phyloP scores from a whole-genome alignment of 2,888 invertebrate species.

The Teinopalpus imperialis region DNA sequence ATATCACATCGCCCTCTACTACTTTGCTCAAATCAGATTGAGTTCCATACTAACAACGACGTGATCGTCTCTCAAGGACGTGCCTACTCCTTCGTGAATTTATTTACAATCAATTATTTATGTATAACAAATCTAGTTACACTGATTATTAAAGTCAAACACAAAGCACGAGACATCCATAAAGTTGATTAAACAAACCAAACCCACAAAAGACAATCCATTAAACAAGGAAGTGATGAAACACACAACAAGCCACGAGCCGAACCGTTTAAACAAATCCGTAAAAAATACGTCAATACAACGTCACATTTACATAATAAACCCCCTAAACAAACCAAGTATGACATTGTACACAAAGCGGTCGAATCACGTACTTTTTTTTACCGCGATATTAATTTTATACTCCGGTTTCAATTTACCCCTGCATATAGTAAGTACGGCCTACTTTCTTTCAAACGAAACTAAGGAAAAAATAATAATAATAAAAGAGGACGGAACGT shows the following conservation, averaged over 20 bases:
- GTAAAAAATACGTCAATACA: conserved; percentile 61
- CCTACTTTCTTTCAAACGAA: conserved; percentile 69
- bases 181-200: conserved; percentile 18
- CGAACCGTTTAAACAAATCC: conserved; percentile 55
- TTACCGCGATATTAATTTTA: conserved; percentile 75
- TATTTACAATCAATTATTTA: no score
- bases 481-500: conserved; percentile 52
- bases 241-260: conserved; percentile 71
- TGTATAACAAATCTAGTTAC: no score
- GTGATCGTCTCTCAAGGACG: no score
- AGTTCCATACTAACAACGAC: no score
- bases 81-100: no score
- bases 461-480: conserved; percentile 72
- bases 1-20: no score
- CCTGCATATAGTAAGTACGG: conserved; percentile 58
- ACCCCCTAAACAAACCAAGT: conserved; percentile 70
- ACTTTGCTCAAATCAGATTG: no score
- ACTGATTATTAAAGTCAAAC: conserved; percentile 6
- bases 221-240: conserved; percentile 34
- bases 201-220: conserved; percentile 23
- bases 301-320: conserved; percentile 76
- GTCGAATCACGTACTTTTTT: conserved; percentile 68
- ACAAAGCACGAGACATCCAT: conserved; percentile 16
- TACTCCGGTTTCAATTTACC: conserved; percentile 71
- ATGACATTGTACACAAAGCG: conserved; percentile 63